These are phyloP conservation scores for Drosophila takahashii DNA, from an alignment of 1,140 invertebrate genomes.

Conservation along the genomic window DNA sequence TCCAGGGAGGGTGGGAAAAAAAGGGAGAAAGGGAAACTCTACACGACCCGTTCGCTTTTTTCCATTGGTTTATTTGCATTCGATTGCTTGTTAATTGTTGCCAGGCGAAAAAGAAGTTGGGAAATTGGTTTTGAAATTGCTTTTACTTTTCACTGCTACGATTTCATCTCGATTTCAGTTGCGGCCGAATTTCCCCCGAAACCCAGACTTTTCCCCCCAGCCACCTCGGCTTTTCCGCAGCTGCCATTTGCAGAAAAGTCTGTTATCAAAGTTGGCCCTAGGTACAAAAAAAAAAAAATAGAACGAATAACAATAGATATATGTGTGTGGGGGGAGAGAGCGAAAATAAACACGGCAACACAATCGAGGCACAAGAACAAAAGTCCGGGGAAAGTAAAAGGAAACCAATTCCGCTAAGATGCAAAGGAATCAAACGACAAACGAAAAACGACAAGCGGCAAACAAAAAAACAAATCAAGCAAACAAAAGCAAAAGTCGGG, in stretches of 20 bases:
- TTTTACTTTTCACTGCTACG: slow-evolving; percentile 50
- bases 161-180: slow-evolving; percentile 39
- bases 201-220: neutral
- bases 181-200: neutral
- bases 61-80: slow-evolving; percentile 38
- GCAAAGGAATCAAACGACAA: slow-evolving; percentile 49
- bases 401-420: slow-evolving; percentile 46
- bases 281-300: slow-evolving; percentile 28
- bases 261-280: slow-evolving; percentile 33
- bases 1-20: neutral
- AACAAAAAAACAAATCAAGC: slow-evolving; percentile 45
- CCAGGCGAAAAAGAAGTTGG: slow-evolving; percentile 10
- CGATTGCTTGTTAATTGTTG: slow-evolving; percentile 54
- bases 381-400: slow-evolving; percentile 34
- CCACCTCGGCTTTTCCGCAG: neutral
- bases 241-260: slow-evolving; percentile 41
- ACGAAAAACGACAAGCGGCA: slow-evolving; percentile 19
- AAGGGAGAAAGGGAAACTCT: slow-evolving; percentile 23
- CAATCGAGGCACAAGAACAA: slow-evolving; percentile 39
- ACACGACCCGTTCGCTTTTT: neutral
- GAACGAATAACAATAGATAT: slow-evolving; percentile 40
- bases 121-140: slow-evolving; percentile 42
- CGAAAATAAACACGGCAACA: slow-evolving; percentile 34
- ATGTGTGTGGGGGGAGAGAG: neutral
- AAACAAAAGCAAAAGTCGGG: slow-evolving; percentile 28